phyloP scores from a whole-genome alignment of 1,140 invertebrate genomes.

The Leptinotarsa defecta region DNA sequence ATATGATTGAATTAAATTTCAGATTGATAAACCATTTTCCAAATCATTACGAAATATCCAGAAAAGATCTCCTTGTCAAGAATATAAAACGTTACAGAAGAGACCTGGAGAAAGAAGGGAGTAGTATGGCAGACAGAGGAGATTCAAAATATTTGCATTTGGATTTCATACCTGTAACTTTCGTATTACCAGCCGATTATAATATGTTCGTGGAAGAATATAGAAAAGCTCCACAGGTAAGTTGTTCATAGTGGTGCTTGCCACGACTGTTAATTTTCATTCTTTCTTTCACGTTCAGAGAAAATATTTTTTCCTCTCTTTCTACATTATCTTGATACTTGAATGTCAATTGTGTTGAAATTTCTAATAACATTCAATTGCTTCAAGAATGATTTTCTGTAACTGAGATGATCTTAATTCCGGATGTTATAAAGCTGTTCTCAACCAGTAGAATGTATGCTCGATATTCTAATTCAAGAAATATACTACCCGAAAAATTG shows the following conservation, averaged over 20 bases:
- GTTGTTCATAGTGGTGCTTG: not conserved
- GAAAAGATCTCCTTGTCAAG: conserved; percentile 93
- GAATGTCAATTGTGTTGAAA: too few species aligned
- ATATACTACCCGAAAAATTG: too few species aligned
- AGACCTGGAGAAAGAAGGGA: conserved; percentile 89
- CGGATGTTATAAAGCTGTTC: too few species aligned
- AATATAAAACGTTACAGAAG: conserved; percentile 94
- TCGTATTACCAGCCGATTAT: conserved; percentile 91
- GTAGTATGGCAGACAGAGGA: conserved; percentile 79
- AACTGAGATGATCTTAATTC: too few species aligned
- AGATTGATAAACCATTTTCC: conserved; percentile 89
- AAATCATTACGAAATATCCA: conserved; percentile 92
- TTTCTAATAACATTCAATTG: too few species aligned
- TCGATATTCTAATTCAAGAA: too few species aligned
- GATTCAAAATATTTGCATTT: conserved; percentile 76
- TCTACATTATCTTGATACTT: too few species aligned
- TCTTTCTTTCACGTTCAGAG: too few species aligned
- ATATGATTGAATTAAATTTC: conserved; percentile 2
- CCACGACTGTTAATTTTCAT: too few species aligned
- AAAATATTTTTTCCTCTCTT: too few species aligned
- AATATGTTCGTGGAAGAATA: conserved; percentile 97
- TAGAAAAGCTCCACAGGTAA: conserved; percentile 71
- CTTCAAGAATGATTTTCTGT: too few species aligned
- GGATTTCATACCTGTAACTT: conserved; percentile 92
- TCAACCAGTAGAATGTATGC: too few species aligned